Evolutionary conservation across 2,888 invertebrate species (phyloP), one percentile per base, ranked within the genome.

Genomic region (Lasioglossum calceatum): DNA sequence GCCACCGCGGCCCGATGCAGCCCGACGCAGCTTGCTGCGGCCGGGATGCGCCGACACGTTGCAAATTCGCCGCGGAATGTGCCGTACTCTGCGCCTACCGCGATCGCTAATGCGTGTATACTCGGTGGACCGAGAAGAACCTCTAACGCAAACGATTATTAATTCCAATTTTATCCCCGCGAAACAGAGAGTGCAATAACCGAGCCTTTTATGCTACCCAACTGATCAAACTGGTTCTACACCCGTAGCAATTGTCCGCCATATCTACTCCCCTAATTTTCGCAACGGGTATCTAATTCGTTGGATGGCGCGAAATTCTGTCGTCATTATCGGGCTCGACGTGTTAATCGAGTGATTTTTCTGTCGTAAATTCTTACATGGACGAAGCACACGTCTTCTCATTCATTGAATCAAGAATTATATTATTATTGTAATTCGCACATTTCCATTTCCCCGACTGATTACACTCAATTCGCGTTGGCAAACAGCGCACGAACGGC

Each of bases 51-150:
- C 84, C 82, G 88, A 87, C 91, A 84, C 87, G 89, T 84, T 79
- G 91, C 81, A 82, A 88, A 90, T 91, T 88, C 82, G 88, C 84
- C 64, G 39, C 73, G 70, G 61, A 71, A 73, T 76, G 84, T 83
- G 81, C 79, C 54, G 82, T 81, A 44, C 61, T n/a, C 58, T 4
- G 42, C 82, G 75, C 67, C 74, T 36, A 14, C 58, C 75, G 39
- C 80, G 70, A n/a, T 32, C 74, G 50, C 64, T 71, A 87, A 81
- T 77, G 73, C 71, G 72, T 3, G 72, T 79, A 72, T 54, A 47
- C 71, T 42, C 42, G 71, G 71, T 71, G 71, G 42, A 42, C 36
- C 71, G 42, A 42, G 39, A 39, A 77, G 81, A 75, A 32, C 64
- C 64, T 32, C 32, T 64, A 27, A 16, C 32, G 70, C 39, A 39